A percentile compares a stretch with the other conserved stretches of the same genome.
These are phyloP conservation scores for Ctena decussata DNA, from an alignment of 2,888 invertebrate species.

Conservation along the genomic window DNA sequence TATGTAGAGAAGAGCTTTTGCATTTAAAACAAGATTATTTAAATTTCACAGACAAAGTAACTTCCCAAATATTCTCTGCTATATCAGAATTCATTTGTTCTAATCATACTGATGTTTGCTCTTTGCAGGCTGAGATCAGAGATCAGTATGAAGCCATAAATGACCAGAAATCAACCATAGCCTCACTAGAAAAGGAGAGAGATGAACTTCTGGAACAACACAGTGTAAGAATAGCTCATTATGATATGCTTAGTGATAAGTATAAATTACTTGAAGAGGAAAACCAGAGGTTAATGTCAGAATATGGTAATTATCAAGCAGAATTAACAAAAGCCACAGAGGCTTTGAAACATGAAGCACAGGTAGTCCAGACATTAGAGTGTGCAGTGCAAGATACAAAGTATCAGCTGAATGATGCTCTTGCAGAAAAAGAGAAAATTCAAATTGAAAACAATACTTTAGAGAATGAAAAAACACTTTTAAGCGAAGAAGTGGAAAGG, in stretches of 20 bases:
- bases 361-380: background rate
- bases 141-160: background rate
- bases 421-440: background rate
- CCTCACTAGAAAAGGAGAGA: background rate
- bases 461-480: background rate
- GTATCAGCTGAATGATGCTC: background rate
- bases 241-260: background rate
- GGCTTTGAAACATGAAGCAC: background rate
- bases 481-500: background rate
- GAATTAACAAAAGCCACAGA: background rate
- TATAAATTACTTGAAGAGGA: background rate
- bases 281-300: background rate
- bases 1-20: background rate
- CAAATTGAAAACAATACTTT: background rate
- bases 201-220: background rate
- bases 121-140: background rate
- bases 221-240: background rate
- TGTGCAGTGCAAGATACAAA: background rate
- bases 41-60: background rate
- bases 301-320: background rate
- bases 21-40: background rate
- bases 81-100: background rate
- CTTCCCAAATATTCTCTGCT: background rate
- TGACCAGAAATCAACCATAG: background rate
- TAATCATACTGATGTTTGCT: background rate